Evolutionary conservation across 2,113 vertebrate species (phyloP), one percentile per base, ranked within the genome.

Genomic region (Nerophis lumbriciformis): DNA sequence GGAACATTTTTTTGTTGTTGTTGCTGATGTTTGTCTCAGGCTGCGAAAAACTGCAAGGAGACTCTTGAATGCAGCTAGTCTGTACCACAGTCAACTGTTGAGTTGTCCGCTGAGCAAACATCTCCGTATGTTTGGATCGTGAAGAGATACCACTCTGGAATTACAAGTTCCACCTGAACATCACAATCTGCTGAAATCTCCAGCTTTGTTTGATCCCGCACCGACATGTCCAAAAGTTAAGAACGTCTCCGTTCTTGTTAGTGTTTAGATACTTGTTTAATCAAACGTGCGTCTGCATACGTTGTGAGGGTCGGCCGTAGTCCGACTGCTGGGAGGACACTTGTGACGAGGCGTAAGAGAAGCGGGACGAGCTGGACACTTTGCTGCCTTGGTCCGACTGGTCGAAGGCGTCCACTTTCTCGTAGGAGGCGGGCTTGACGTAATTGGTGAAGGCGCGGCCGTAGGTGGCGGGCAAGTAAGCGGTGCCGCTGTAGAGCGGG

Each of bases 231-330:
- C 78, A 80, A 70, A 28, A 65, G 68, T 59, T 78, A 73, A 79
- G 61, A 77, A 83, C 72, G 71, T 80, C 73, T 83, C 69, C 49
- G 69, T 81, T 80, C 59, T 15, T 70, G 78, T 84, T 81, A 83
- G 83, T 16, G 48, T 71, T 71, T 71, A 61, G 66, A 63, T 59
- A 76, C 60, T 79, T 58, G 54, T 69, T 76, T 48, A 51, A 53
- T 95, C 91, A 96, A 80, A 96, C 94, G 3, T 96, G 94, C 60
- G 94, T 96, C 86, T 96, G 94, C 90, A 94, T 95, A 62, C 94
- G 92, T 1, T 95, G 93, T 36, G 91, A 88, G 4, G 91, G 92
- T 10, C 91, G 86, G 39, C 92, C 89, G 16, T 90, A 92, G 82
- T 93, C 92, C 42, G 84, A 93, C 83, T 88, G 89, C 76, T 88